A percentile compares a stretch with the other conserved stretches of the same genome.
Conservation (phyloP, 2,888 invertebrate genomes). For the Cataglyphis cursor region DNA sequence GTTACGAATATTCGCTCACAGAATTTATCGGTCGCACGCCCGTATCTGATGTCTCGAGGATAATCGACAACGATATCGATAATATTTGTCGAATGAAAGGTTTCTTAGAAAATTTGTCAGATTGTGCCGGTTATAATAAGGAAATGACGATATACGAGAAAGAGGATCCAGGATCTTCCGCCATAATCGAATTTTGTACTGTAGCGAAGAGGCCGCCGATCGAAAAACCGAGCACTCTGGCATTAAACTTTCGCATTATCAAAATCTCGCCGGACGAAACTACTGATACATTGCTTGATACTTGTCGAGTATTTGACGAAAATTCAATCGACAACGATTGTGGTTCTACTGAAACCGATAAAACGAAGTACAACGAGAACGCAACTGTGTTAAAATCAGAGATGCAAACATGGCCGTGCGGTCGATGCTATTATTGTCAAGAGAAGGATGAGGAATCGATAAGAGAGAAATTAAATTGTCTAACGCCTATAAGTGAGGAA, state of each 20-base stretch:
- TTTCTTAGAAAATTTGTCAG: slow-evolving; percentile 9
- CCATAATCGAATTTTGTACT: slow-evolving; percentile 65
- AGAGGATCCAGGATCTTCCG: background rate
- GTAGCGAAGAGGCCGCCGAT: slow-evolving; percentile 42
- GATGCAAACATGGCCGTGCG: background rate
- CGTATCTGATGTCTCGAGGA: background rate
- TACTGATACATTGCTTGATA: background rate
- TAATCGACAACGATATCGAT: background rate
- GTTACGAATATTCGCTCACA: background rate
- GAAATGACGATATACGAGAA: background rate
- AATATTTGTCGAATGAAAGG: slow-evolving; percentile 20
- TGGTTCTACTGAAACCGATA: background rate
- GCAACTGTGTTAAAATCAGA: background rate
- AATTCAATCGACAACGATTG: background rate
- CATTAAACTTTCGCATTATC: slow-evolving; percentile 66
- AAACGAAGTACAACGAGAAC: background rate
- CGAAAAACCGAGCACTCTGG: background rate
- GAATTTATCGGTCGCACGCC: background rate
- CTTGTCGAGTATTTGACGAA: background rate
- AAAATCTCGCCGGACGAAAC: slow-evolving; percentile 14
- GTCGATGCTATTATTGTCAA: slow-evolving; percentile 10
- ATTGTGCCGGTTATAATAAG: background rate
- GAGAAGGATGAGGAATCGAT: slow-evolving; percentile 20
- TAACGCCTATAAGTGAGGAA: slow-evolving; percentile 47
- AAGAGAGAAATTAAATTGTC: background rate